Evolutionary conservation across 2,113 vertebrate genomes (phyloP).

Genomic region (Serilophus lunatus): DNA sequence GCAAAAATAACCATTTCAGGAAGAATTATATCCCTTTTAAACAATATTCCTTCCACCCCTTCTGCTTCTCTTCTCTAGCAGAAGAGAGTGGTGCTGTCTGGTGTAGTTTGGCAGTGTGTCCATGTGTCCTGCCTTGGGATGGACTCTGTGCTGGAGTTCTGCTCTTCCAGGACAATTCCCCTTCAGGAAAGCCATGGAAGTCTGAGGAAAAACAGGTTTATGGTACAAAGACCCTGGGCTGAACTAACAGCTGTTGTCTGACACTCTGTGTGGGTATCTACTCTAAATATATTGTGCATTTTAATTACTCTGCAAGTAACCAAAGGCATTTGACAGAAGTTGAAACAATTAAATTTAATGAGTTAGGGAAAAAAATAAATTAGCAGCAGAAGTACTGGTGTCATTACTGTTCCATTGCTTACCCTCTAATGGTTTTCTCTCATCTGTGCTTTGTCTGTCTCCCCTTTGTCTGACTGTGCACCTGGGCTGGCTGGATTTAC

Average conservation of each 20-base stretch:
- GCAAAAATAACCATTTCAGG: neutral
- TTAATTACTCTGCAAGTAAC: neutral
- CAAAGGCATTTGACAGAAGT: neutral
- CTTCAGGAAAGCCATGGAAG: neutral
- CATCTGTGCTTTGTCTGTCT: neutral
- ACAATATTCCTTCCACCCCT: neutral
- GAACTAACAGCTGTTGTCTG: neutral
- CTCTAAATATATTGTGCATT: neutral
- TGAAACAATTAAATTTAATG: neutral
- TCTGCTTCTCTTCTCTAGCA: neutral
- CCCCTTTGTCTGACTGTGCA: neutral
- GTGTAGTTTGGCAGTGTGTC: neutral
- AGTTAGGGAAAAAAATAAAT: neutral
- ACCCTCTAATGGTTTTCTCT: neutral
- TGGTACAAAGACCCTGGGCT: neutral
- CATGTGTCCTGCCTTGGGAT: fast-evolving
- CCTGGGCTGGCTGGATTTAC: neutral
- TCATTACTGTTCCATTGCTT: neutral
- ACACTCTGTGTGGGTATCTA: neutral
- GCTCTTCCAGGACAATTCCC: neutral
- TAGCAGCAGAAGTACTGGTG: neutral
- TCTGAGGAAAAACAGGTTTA: neutral
- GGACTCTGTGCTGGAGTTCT: neutral
- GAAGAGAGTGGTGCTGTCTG: neutral
- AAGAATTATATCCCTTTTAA: neutral